A percentile compares a stretch with the other conserved stretches of the same genome.
Evolutionary conservation across 2,797 vertebrate genomes (phyloP).

Genomic region (Chrosomus eos): DNA sequence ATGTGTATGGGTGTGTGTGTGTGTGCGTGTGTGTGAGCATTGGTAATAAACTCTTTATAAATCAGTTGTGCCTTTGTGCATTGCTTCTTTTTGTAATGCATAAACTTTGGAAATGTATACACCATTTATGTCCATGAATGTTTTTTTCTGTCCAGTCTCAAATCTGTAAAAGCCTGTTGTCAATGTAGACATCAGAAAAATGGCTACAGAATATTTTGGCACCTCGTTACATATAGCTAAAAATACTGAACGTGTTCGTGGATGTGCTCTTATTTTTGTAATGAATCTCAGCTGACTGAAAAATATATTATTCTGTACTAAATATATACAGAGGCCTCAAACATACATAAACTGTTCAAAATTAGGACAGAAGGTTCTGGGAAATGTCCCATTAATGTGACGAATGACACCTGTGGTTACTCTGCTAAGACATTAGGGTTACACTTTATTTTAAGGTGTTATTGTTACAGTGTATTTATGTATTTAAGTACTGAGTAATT

Average conservation of each 20-base stretch:
- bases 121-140: neutral
- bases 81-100: neutral
- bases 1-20: slow-evolving; percentile 13
- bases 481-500: too few species aligned
- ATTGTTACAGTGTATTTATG: too few species aligned
- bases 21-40: slow-evolving; percentile 59
- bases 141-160: neutral
- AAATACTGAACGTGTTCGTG: neutral
- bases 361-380: neutral
- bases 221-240: neutral
- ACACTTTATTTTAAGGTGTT: too few species aligned
- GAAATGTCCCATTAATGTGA: neutral
- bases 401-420: neutral
- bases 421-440: too few species aligned
- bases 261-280: neutral
- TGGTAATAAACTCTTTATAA: slow-evolving; percentile 73
- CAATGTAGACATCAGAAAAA: neutral
- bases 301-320: neutral
- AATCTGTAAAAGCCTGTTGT: neutral
- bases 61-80: slow-evolving; percentile 3
- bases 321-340: neutral
- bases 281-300: neutral
- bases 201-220: neutral
- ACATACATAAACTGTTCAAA: neutral
- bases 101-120: neutral